Percentiles rank a stretch among this genome's conserved stretches.
phyloP scores from a whole-genome alignment of 2,113 vertebrate genomes.

The Pachypanchax playfairii region DNA sequence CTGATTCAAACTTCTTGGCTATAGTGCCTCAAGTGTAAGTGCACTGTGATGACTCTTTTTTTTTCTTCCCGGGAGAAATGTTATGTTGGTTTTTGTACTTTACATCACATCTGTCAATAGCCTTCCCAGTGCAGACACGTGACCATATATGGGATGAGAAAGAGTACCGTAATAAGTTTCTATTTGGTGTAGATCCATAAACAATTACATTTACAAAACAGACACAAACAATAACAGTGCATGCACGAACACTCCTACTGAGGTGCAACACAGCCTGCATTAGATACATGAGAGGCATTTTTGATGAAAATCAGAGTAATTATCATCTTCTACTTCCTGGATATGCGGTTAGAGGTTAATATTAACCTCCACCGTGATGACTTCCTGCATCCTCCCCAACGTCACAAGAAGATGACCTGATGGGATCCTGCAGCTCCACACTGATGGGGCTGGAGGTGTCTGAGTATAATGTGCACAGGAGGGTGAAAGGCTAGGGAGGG shows the following conservation, averaged over 20 bases:
- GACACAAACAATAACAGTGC: neutral
- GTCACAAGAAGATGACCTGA: constrained; percentile 43
- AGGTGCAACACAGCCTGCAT: neutral
- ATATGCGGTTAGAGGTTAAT: constrained; percentile 82
- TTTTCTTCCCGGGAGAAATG: constrained; percentile 46
- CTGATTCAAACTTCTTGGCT: constrained; percentile 61
- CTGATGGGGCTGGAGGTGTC: constrained; percentile 38
- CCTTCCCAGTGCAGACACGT: neutral
- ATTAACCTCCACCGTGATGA: constrained; percentile 20
- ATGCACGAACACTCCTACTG: neutral
- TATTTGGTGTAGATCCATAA: neutral
- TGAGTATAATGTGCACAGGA: constrained; percentile 71
- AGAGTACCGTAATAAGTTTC: neutral
- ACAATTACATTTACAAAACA: no score
- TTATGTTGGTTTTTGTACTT: constrained; percentile 45
- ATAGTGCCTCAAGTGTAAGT: constrained; percentile 67
- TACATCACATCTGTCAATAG: constrained; percentile 26
- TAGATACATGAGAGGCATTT: neutral
- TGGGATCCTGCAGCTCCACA: constrained; percentile 31
- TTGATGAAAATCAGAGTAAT: neutral
- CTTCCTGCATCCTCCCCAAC: constrained; percentile 30
- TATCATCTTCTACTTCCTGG: constrained; percentile 79
- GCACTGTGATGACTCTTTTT: constrained; percentile 51
- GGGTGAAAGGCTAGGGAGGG: constrained; percentile 76
- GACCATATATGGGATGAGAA: neutral